Base-by-base conservation (phyloP, 2,888 invertebrate genomes). In the Drosophila diplacantha region DNA sequence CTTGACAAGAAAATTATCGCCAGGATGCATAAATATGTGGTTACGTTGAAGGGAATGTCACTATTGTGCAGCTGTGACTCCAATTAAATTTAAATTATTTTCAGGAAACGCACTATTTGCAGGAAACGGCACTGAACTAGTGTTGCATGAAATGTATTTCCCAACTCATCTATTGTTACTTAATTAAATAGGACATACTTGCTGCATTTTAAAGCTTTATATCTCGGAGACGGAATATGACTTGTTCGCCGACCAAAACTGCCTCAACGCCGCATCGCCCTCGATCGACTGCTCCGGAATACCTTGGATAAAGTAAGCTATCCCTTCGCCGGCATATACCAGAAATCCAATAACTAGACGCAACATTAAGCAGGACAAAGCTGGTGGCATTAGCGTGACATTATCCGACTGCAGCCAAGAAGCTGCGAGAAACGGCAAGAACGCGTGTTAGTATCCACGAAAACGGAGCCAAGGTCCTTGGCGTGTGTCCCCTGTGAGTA, bases 291-390 rank as follows among this genome's bases (percentile, higher is more conserved):
- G 20, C n/a, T 51, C 24, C 16, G 35, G 35, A 16, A 20, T 20
- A 61, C 62, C 60, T 62, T 24, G 41, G 24, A 43, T 11, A n/a
- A 38, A 58, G 44, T n/a, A 31, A 59, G 44, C 29, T 14, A 29
- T 44, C 44, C 44, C 18, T 24, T 26, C 64, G 34, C 18, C 41
- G 22, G 51, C 43, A n/a, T 61, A 61, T 35, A 41, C 16, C 59
- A 34, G 26, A 58, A 57, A 64, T 55, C 57, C 54, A 62, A 67
- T 66, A 76, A 70, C 60, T 47, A 69, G 63, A 63, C 51, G 64
- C 64, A 62, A 71, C 77, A 78, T 82, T 78, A 74, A 80, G 62
- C 50, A 72, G 73, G 56, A 82, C 83, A 82, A 78, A 82, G 81
- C 78, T 78, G 63, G 44, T 32, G 58, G 78, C 74, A 74, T 82